Evolutionary conservation across 2,113 vertebrate species (phyloP).

Genomic region (Neolamprologus ventralis): DNA sequence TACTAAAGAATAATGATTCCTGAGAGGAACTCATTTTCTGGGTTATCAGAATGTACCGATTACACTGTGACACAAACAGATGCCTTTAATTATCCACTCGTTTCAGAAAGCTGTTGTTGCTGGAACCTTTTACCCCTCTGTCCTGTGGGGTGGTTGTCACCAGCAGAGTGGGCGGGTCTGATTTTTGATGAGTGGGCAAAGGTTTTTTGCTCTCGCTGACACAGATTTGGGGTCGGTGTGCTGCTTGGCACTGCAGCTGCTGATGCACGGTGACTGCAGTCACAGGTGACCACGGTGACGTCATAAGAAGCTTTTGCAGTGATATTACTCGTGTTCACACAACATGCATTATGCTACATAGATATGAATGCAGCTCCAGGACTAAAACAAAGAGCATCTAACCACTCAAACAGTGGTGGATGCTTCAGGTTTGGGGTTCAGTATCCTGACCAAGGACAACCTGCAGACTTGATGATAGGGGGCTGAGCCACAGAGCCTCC

Average conservation of each 20-base stretch:
- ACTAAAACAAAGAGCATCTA: background rate
- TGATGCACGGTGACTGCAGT: background rate
- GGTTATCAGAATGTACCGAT: background rate
- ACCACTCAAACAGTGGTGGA: background rate
- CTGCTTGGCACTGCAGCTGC: background rate
- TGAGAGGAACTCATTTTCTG: background rate
- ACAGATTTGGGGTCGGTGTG: background rate
- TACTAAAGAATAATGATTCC: background rate
- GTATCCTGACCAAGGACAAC: background rate
- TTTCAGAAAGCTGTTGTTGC: background rate
- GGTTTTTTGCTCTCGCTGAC: background rate
- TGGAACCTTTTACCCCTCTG: background rate
- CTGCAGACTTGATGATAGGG: background rate
- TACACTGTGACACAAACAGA: background rate
- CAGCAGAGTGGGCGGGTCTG: background rate
- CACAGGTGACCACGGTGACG: background rate
- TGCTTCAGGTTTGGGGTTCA: background rate
- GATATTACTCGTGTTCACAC: background rate
- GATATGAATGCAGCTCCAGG: background rate
- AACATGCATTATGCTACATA: background rate
- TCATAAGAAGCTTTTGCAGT: background rate
- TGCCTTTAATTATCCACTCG: background rate
- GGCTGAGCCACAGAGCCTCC: background rate
- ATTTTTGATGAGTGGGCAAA: background rate
- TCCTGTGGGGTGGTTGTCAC: background rate